phyloP scores from a whole-genome alignment of 2,797 vertebrate species.

The Mus caroli region DNA sequence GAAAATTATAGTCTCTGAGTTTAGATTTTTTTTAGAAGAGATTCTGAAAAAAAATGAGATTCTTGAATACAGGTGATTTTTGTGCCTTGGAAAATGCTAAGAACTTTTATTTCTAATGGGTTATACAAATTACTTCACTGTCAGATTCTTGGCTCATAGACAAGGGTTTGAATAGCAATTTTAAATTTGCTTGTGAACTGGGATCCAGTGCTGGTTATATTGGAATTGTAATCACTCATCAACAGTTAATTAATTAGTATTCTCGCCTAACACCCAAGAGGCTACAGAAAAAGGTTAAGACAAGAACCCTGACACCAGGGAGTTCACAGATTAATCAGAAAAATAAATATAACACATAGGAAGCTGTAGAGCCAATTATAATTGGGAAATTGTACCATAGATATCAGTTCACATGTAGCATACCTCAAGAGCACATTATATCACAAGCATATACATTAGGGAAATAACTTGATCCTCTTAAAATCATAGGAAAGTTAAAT shows the following conservation, averaged over 20 bases:
- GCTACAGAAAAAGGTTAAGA: constrained; percentile 50
- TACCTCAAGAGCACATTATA: neutral
- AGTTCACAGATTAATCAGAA: constrained; percentile 65
- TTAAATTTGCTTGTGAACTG: constrained; percentile 1
- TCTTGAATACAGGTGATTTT: constrained; percentile 18
- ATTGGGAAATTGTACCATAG: constrained; percentile 48
- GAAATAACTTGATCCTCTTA: constrained; percentile 26
- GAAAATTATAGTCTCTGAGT: constrained; percentile 45
- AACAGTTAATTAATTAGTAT: constrained; percentile 63
- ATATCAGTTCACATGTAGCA: neutral
- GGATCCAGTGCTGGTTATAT: neutral
- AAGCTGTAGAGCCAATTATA: constrained; percentile 54
- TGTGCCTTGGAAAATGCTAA: constrained; percentile 58
- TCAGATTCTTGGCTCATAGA: constrained; percentile 42
- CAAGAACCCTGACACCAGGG: neutral
- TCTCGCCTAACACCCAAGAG: constrained; percentile 22
- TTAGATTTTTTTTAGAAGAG: constrained; percentile 48
- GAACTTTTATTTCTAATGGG: constrained; percentile 37
- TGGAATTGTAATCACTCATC: constrained; percentile 50
- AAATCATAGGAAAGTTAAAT: constrained; percentile 39
- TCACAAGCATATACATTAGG: neutral
- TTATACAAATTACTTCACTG: constrained; percentile 53
- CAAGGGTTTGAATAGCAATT: constrained; percentile 21
- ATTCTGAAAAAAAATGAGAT: constrained; percentile 55
- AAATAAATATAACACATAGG: constrained; percentile 52